Conservation (phyloP, 1,140 invertebrate genomes). For the Meteorus sp. region DNA sequence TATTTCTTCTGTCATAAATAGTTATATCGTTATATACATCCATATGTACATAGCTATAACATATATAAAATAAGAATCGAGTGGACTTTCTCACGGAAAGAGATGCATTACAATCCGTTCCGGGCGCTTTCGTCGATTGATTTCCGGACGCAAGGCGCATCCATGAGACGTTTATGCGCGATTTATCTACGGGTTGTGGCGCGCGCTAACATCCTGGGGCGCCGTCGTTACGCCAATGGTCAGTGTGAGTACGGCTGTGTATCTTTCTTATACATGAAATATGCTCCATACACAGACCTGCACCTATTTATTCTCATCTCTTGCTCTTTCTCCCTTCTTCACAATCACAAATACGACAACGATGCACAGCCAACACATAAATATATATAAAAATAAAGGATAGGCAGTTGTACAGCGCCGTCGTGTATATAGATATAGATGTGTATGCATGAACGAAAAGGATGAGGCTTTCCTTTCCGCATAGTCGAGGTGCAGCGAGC, state of each 20-base stretch:
- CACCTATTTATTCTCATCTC: too few relatives aligned
- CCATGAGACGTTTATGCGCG: slow-evolving; percentile 34
- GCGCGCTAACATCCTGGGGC: slow-evolving; percentile 1
- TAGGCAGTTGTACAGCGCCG: background rate
- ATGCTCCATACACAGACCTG: background rate
- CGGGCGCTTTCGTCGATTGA: slow-evolving; percentile 39
- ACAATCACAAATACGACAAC: background rate
- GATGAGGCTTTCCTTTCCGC: slow-evolving; percentile 57
- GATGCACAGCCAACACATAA: background rate
- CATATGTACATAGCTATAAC: background rate
- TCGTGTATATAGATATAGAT: too few relatives aligned
- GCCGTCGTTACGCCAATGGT: background rate
- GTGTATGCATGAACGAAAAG: too few relatives aligned
- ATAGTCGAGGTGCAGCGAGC: slow-evolving; percentile 57
- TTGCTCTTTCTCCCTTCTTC: too few relatives aligned
- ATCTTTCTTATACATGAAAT: too few relatives aligned
- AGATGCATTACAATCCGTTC: slow-evolving; percentile 15
- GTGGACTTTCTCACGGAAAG: slow-evolving; percentile 14
- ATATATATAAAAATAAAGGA: background rate
- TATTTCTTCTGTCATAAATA: too few relatives aligned
- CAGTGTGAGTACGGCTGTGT: background rate
- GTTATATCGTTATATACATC: too few relatives aligned
- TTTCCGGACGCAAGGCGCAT: slow-evolving; percentile 41
- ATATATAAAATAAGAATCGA: background rate
- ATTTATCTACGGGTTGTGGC: slow-evolving; percentile 31